A percentile compares a stretch with the other conserved stretches of the same genome.
Evolutionary conservation across 2,888 invertebrate species (phyloP).

Genomic region (Anarsia innoxiella): DNA sequence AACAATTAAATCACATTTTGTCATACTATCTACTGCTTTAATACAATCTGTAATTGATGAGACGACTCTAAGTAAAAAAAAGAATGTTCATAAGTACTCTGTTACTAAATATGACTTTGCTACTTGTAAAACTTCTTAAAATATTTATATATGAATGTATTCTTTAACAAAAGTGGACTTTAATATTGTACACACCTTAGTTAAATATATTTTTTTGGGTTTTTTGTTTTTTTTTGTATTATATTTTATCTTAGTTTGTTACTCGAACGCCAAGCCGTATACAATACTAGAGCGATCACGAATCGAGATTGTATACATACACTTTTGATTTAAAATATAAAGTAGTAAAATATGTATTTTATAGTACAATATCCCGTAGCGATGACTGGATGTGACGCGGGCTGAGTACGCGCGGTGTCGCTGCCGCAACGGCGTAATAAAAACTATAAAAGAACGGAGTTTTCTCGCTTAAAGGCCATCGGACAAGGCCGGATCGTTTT

Average conservation of each 20-base stretch:
- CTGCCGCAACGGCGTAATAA: slow-evolving; percentile 20
- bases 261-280: slow-evolving; percentile 64
- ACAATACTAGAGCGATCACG: slow-evolving; percentile 67
- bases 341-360: slow-evolving; percentile 61
- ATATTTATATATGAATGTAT: slow-evolving; percentile 54
- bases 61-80: slow-evolving; percentile 34
- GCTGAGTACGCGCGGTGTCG: no score
- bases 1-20: slow-evolving; percentile 72
- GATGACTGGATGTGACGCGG: slow-evolving; percentile 8
- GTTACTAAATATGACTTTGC: slow-evolving; percentile 49
- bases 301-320: slow-evolving; percentile 54
- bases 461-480: slow-evolving; percentile 30
- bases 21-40: slow-evolving; percentile 51
- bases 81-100: slow-evolving; percentile 59
- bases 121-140: slow-evolving; percentile 71
- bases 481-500: slow-evolving; percentile 38
- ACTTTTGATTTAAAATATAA: slow-evolving; percentile 60
- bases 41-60: slow-evolving; percentile 47
- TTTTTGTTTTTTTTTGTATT: slow-evolving; percentile 40
- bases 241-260: slow-evolving; percentile 61
- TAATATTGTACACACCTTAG: slow-evolving; percentile 71
- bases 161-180: slow-evolving; percentile 55
- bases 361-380: slow-evolving; percentile 14
- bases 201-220: slow-evolving; percentile 44
- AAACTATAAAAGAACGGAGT: slow-evolving; percentile 23